Base-by-base conservation (phyloP, 1,140 invertebrate species). In the Philotrypesis tridentata region DNA sequence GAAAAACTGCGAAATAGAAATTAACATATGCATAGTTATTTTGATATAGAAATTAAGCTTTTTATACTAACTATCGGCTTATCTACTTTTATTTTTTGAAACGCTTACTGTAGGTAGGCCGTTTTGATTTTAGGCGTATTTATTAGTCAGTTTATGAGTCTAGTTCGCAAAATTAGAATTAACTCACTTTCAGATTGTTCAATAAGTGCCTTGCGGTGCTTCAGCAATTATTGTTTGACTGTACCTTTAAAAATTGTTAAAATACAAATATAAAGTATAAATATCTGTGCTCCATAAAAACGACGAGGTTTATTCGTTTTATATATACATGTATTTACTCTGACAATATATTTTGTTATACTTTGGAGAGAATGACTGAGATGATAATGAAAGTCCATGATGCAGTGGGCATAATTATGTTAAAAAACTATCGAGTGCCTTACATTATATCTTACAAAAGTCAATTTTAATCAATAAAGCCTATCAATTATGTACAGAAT, bases 311-410 rank as follows among this genome's bases (percentile, higher is more conserved):
- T 75, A 31, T 70, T 70, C 37, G 55, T 82, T 33, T 25, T 72
- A 63, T 77, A 82, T 78, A 29, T 82, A 82, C 55, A 78, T 78
- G 60, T 76, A 76, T 78, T 78, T 78, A 82, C 73, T 21, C 21
- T 63, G 68, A 82, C 73, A 78, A 78, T 77, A 82, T 82, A 82
- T 78, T 78, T 82, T 82, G 67, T 82, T 78, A 82, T 72, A 82
- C 33, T 82, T 82, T 82, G 37, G 60, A 78, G 81, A 82, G 75
- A 78, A 82, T 63, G 75, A 82, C 75, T 82, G 75, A 82, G 14
- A 78, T 67, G 48, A 78, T 71, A 65, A 21, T 33, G 7, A 55
- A 1, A 33, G 63, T 75, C 65, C 55, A 68, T 70, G 5, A 8
- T 23, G 8, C 40, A 23, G 75, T 81, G 61, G 63, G 63, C 55